phyloP scores from a whole-genome alignment of 1,140 invertebrate species.

The Aphelenchoides fujianensis region DNA sequence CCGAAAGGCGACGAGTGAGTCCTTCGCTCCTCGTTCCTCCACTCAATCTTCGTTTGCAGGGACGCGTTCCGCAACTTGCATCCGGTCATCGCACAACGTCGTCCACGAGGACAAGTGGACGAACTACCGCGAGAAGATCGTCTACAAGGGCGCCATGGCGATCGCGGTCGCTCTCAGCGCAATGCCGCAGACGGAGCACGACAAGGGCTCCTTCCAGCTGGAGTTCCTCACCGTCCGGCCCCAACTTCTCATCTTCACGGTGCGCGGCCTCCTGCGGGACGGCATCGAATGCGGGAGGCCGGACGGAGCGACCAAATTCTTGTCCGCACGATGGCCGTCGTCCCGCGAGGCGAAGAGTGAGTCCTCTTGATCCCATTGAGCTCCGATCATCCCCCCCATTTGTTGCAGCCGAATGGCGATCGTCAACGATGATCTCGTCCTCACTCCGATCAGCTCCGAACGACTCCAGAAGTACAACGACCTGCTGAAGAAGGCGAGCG shows the following conservation, averaged over 20 bases:
- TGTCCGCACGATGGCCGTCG: conserved; percentile 15
- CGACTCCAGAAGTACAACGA: conserved; percentile 37
- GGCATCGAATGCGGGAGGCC: conserved; percentile 28
- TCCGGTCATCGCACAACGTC: conserved; percentile 43
- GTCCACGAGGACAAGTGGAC: conserved; percentile 42
- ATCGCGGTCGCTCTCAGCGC: conserved; percentile 40
- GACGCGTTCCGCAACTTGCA: conserved; percentile 29
- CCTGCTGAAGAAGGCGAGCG: conserved; percentile 35
- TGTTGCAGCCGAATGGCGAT: conserved; percentile 31
- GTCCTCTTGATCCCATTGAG: background rate
- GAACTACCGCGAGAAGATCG: conserved; percentile 41
- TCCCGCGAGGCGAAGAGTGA: conserved; percentile 21
- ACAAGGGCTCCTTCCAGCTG: conserved; percentile 46
- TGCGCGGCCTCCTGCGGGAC: conserved; percentile 46
- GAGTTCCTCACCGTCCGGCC: conserved; percentile 35
- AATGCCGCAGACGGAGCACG: conserved; percentile 38
- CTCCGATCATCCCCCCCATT: background rate
- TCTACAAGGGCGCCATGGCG: conserved; percentile 46
- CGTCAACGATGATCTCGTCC: conserved; percentile 27
- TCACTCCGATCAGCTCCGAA: conserved; percentile 34
- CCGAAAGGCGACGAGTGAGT: conserved; percentile 31
- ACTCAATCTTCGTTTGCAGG: conserved; percentile 30
- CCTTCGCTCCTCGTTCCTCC: background rate
- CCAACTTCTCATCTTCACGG: conserved; percentile 36
- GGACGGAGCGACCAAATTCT: conserved; percentile 30